A percentile compares a stretch with the other conserved stretches of the same genome.
Evolutionary conservation across 2,113 vertebrate genomes (phyloP).

Genomic region (Tinamus guttatus): DNA sequence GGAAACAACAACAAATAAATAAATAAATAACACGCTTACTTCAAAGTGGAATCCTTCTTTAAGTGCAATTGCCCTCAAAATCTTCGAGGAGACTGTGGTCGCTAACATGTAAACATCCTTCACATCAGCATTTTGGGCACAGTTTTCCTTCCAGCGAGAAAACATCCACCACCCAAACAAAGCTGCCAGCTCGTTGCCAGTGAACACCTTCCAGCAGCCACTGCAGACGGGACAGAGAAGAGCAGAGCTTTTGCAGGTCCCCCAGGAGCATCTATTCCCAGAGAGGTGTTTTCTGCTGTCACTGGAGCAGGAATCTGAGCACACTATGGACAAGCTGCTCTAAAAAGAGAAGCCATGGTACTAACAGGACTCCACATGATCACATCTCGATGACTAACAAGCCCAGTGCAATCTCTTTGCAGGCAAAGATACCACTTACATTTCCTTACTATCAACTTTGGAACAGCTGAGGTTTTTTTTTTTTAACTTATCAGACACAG

Average conservation of each 20-base stretch:
- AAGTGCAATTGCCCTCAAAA: slow-evolving; percentile 87
- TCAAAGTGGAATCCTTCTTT: slow-evolving; percentile 93
- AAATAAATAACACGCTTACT: slow-evolving; percentile 70
- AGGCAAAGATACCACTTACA: neutral
- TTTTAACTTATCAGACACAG: neutral
- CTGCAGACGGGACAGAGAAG: slow-evolving; percentile 58
- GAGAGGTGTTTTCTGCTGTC: neutral
- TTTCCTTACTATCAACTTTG: neutral
- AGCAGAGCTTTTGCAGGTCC: neutral
- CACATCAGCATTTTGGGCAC: slow-evolving; percentile 71
- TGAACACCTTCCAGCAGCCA: slow-evolving; percentile 91
- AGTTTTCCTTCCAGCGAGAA: slow-evolving; percentile 84
- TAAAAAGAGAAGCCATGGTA: neutral
- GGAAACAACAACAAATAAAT: neutral
- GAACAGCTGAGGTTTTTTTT: neutral
- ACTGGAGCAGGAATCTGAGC: neutral
- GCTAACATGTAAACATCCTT: slow-evolving; percentile 89
- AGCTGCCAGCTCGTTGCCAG: slow-evolving; percentile 92
- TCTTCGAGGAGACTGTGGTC: slow-evolving; percentile 94
- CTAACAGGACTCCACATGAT: neutral
- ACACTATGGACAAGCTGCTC: neutral
- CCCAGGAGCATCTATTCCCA: neutral
- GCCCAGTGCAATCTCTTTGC: neutral
- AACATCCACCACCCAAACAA: slow-evolving; percentile 98
- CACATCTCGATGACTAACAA: neutral